Base-by-base conservation (phyloP, 2,113 vertebrate genomes). In the Natator depressus region DNA sequence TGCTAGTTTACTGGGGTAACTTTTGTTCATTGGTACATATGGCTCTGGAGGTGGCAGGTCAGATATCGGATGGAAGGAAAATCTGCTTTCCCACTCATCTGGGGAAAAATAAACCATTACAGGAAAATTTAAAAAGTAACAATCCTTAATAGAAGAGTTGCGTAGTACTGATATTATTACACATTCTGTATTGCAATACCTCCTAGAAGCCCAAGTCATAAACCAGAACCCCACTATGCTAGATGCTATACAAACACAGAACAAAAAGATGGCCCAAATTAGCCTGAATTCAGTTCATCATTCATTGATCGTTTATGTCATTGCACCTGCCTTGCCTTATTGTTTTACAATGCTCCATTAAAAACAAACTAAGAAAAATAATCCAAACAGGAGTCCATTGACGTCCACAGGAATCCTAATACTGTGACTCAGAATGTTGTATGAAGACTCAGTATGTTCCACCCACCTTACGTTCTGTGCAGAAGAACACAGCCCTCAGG, bases 51-150 rank as follows among this genome's bases (percentile, higher is more conserved):
- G 99, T 90, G 99, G 99, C 93, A 99, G 97, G 95, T 99, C 99
- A 35, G 99, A 99, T 96, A 99, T 93, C 0, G 99, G 99, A 93
- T 99, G 99, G 96, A 99, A 99, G 94, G 93, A 99, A 98, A 99
- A 99, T 80, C 99, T 98, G 96, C 98, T 97, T 98, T 99, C 99
- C 99, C 99, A 99, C 82, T 99, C 99, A 98, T 99, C 99, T 99
- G 96, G 88, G 82, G 93, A 82, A 94, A 85, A 98, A 25, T n/a
- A 89, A 84, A 91, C 81, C 96, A 3, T 5, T 12, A 27, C 78
- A 88, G 94, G 80, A 72, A 95, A 50, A 69, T 4, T 82, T 0
- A 0, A 93, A 54, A 91, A 38, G 82, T 69, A 35, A 93, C 2
- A 91, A 76, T 49, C 90, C 79, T 62, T 82, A 27, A 87, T 27